Evolutionary conservation across 2,797 vertebrate species (phyloP).

Genomic region (Orientallactaga sibirica): DNA sequence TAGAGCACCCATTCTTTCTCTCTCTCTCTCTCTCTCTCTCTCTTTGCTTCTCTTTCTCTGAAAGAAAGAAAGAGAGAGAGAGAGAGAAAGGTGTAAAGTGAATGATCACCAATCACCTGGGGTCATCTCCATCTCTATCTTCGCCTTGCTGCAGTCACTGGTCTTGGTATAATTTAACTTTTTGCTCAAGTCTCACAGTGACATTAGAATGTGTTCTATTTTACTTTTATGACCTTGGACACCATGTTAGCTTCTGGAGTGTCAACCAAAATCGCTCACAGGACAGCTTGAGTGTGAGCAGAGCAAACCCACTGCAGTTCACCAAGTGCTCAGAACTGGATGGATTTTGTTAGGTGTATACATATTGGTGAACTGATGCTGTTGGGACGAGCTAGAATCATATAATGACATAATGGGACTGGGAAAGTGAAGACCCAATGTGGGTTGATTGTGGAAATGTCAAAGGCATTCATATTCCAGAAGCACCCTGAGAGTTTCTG

Average conservation of each 20-base stretch:
- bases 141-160: background rate
- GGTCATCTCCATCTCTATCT: rapidly evolving
- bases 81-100: no score
- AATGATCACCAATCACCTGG: no score
- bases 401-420: background rate
- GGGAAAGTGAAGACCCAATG: background rate
- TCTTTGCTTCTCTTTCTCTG: no score
- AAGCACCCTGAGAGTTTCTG: background rate
- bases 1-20: no score
- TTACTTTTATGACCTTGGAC: background rate
- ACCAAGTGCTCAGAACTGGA: rapidly evolving
- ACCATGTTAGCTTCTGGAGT: background rate
- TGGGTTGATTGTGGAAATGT: no score
- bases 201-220: background rate
- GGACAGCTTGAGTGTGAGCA: background rate
- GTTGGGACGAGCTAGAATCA: no score
- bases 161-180: background rate
- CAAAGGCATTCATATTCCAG: no score
- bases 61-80: no score
- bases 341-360: background rate
- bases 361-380: rapidly evolving
- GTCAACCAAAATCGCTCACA: no score
- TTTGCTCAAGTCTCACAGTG: background rate
- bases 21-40: no score
- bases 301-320: rapidly evolving